Evolutionary conservation across 2,113 vertebrate species (phyloP).

Genomic region (Ictidomys tridecemlineatus): DNA sequence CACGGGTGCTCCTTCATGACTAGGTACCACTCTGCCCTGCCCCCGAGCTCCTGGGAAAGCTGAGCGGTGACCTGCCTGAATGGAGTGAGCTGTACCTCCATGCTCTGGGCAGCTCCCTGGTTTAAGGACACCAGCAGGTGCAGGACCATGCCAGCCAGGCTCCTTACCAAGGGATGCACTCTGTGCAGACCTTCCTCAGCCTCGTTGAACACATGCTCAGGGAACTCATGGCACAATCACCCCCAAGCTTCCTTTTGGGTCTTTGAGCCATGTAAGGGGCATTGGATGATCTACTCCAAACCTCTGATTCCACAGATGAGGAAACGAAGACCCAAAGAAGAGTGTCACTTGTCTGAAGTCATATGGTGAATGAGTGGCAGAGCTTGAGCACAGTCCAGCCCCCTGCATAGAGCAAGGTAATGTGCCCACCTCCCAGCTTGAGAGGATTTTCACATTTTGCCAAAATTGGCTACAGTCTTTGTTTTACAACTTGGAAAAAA

Average conservation of each 20-base stretch:
- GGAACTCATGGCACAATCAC: background rate
- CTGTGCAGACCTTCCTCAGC: fast-evolving
- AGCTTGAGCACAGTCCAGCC: background rate
- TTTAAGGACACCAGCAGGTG: background rate
- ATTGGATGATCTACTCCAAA: background rate
- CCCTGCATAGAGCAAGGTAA: background rate
- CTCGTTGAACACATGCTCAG: background rate
- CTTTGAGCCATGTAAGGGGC: background rate
- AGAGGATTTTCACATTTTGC: background rate
- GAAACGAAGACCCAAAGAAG: background rate
- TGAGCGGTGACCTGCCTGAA: background rate
- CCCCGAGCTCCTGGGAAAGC: background rate
- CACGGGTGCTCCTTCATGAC: background rate
- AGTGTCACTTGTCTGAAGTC: no score
- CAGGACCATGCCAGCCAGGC: background rate
- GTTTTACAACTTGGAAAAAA: background rate
- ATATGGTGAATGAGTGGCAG: background rate
- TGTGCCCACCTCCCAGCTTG: no score
- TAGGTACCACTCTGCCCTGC: fast-evolving
- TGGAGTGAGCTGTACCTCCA: no score
- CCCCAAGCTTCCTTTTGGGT: background rate
- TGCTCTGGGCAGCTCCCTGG: background rate
- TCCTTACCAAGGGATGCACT: background rate
- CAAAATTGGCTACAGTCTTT: background rate
- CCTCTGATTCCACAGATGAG: background rate